These are phyloP conservation scores for Villa cingulata DNA, from an alignment of 2,888 invertebrate species.

Conservation along the genomic window DNA sequence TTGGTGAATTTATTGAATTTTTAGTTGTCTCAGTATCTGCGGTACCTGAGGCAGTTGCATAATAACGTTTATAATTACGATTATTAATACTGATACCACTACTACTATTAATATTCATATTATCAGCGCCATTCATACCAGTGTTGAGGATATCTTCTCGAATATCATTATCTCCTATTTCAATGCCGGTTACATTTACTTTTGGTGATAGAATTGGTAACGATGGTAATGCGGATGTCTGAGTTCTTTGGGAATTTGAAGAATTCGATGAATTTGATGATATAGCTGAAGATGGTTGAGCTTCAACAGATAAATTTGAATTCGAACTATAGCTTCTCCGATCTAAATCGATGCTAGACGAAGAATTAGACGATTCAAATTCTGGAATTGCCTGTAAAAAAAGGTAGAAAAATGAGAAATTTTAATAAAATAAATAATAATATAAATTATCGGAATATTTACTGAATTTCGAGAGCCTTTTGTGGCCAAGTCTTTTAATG, in stretches of 20 bases:
- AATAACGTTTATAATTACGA: too few species aligned
- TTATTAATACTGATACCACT: too few species aligned
- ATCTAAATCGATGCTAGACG: conserved; percentile 18
- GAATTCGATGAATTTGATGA: conserved; percentile 7
- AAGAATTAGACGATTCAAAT: conserved; percentile 18
- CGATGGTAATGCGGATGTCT: not conserved
- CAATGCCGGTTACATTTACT: not conserved
- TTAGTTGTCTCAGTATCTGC: too few species aligned
- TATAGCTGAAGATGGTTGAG: conserved; percentile 8
- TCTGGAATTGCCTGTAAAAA: conserved; percentile 12
- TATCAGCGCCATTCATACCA: too few species aligned
- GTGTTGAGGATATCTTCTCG: not conserved
- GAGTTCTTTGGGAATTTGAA: not conserved
- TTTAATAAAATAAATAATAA: not conserved
- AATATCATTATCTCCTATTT: not conserved
- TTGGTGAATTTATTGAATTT: conserved; percentile 1
- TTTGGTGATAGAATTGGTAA: not conserved
- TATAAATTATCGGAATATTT: not conserved
- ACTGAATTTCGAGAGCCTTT: not conserved
- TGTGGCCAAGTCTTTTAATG: conserved; percentile 8
- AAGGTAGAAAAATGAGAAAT: too few species aligned
- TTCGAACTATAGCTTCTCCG: conserved; percentile 13
- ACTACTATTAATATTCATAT: too few species aligned
- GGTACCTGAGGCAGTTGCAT: too few species aligned
- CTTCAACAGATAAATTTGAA: conserved; percentile 12